Conservation (phyloP, 92 coral and sea anemone genomes). For the Epizoanthus scotinus region DNA sequence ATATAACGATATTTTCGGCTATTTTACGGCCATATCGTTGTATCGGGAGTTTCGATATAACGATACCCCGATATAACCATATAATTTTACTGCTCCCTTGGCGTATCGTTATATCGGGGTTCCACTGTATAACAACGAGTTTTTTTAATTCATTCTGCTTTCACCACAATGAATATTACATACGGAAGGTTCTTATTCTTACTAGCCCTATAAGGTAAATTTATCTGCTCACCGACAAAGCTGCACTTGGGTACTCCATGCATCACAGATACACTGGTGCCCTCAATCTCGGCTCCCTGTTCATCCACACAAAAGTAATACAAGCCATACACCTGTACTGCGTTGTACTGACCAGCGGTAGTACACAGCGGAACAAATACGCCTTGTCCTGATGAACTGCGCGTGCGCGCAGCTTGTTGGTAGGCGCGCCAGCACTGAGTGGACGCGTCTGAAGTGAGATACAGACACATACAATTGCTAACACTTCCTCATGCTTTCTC, state of each 20-base stretch:
- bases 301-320: constrained; percentile 72
- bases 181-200: too few relatives aligned
- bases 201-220: background rate
- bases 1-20: too few relatives aligned
- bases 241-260: constrained; percentile 63
- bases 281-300: constrained; percentile 62
- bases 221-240: constrained; percentile 59
- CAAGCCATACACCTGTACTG: constrained; percentile 64
- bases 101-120: too few relatives aligned
- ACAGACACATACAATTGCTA: background rate
- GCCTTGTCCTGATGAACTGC: constrained; percentile 30
- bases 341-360: constrained; percentile 54
- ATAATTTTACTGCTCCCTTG: too few relatives aligned
- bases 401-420: constrained; percentile 47
- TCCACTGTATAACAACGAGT: too few relatives aligned
- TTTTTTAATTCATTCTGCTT: too few relatives aligned
- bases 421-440: constrained; percentile 75
- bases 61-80: too few relatives aligned
- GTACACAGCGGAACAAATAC: constrained; percentile 73
- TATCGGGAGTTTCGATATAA: too few relatives aligned
- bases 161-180: too few relatives aligned
- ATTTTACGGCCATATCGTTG: too few relatives aligned
- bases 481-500: too few relatives aligned
- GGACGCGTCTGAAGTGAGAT: constrained; percentile 23
- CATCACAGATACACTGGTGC: constrained; percentile 65